A percentile compares a stretch with the other conserved stretches of the same genome.
phyloP scores from a whole-genome alignment of 2,797 vertebrate species.

The Balearica regulorum region DNA sequence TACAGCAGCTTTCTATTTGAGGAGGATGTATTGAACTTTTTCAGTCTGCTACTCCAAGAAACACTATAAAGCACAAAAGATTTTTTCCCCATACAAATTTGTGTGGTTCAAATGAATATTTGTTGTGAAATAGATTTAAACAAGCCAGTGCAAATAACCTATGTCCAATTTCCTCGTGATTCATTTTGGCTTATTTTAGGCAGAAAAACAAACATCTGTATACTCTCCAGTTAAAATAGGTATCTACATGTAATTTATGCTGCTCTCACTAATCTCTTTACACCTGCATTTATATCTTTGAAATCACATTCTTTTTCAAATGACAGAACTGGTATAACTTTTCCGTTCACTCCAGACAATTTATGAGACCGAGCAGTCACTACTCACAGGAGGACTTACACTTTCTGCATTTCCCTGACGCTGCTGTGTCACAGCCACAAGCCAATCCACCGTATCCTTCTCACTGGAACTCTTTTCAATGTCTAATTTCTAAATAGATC shows the following conservation, averaged over 20 bases:
- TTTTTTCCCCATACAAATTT: background rate
- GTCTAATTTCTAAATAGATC: conserved; percentile 41
- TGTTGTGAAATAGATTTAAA: background rate
- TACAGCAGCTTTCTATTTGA: background rate
- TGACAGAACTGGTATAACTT: background rate
- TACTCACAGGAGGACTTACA: background rate
- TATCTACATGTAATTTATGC: background rate
- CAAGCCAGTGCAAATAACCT: background rate
- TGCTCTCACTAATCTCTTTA: background rate
- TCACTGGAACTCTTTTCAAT: background rate
- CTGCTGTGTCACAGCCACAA: background rate
- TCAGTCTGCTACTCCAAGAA: background rate
- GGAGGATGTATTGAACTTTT: background rate
- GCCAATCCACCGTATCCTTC: background rate
- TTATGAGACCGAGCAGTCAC: background rate
- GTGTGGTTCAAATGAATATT: background rate
- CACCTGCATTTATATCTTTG: background rate
- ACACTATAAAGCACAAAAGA: background rate
- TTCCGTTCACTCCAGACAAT: background rate
- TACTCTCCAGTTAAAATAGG: background rate
- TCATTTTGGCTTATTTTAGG: background rate
- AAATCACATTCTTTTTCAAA: background rate
- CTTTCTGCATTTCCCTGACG: background rate
- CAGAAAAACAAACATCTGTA: background rate
- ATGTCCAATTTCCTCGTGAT: background rate